Base-by-base conservation (phyloP, 1,140 invertebrate genomes). In the Pollicipes pollicipes region DNA sequence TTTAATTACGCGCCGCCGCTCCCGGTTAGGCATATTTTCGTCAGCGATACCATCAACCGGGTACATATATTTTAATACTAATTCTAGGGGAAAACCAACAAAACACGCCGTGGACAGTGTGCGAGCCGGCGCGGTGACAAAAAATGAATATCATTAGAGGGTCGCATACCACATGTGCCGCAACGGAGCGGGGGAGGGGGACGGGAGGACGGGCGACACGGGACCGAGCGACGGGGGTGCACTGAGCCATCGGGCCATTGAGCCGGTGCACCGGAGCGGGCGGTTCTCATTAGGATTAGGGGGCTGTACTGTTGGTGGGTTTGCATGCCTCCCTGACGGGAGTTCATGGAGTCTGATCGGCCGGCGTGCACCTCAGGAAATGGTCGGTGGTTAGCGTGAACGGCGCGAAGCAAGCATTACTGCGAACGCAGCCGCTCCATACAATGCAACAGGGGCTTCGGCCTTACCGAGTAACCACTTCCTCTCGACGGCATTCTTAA, bases 31-130 rank as follows among this genome's bases (percentile, higher is more conserved):
- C 45, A 58, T 58, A 58, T 58, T 58, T 58, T 58, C 13, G 45
- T 21, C 45, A 58, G 10, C 24, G 45, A 58, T 58, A 58, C 45
- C 45, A 58, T 58, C 45, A 58, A 10, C 45, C 45, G 2, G 45
- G 13, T 58, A 58, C 45, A 58, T 58, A 58, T 58, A 58, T 58
- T 58, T 58, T 58, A 58, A 58, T 58, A 58, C 45, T 58, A 58
- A 58, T 58, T 58, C 45, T 58, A 58, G 45, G 45, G 45, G 13
- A 58, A 58, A 58, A 58, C 45, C 24, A 58, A 58, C 45, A 58
- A 58, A 58, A 58, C 45, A 58, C 45, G 21, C 45, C 2, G 10
- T 24, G 45, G 45, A 58, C 45, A 58, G 45, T 58, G 45, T 10
- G 45, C 45, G 45, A 10, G 45, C 13, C 45, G 45, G 8, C 10